Percentiles rank a stretch among this genome's conserved stretches.
Conservation (phyloP, 2,113 vertebrate genomes). For the Channa argus region DNA sequence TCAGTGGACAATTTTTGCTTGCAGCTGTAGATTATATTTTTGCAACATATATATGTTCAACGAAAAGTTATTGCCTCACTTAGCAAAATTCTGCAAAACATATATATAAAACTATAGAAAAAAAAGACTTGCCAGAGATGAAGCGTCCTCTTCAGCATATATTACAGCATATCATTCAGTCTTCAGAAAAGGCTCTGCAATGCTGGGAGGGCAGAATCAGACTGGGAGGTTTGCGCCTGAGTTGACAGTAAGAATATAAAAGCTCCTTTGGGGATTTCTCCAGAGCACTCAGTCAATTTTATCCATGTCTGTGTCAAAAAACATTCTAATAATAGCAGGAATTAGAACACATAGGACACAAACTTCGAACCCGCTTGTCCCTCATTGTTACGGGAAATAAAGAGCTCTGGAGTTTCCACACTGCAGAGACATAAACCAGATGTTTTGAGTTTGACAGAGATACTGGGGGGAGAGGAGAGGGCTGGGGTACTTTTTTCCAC, state of each 20-base stretch:
- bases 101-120: no score
- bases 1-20: no score
- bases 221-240: conserved; percentile 4
- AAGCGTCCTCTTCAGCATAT: conserved; percentile 22
- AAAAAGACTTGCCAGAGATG: conserved; percentile 51
- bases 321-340: background rate
- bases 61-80: no score
- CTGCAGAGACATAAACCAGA: conserved; percentile 65
- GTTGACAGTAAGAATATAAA: conserved; percentile 14
- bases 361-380: conserved; percentile 14
- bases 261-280: background rate
- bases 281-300: no score
- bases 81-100: no score
- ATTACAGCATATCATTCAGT: background rate
- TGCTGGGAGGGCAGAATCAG: conserved; percentile 40
- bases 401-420: conserved; percentile 49
- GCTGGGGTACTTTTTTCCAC: background rate
- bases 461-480: background rate
- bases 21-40: no score
- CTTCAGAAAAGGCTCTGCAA: conserved; percentile 2
- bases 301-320: background rate
- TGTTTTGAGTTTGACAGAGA: conserved; percentile 49
- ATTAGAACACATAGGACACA: background rate
- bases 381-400: conserved; percentile 55
- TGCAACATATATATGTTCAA: no score